phyloP scores from a whole-genome alignment of 2,113 vertebrate species.

The Trematocara macrostoma region DNA sequence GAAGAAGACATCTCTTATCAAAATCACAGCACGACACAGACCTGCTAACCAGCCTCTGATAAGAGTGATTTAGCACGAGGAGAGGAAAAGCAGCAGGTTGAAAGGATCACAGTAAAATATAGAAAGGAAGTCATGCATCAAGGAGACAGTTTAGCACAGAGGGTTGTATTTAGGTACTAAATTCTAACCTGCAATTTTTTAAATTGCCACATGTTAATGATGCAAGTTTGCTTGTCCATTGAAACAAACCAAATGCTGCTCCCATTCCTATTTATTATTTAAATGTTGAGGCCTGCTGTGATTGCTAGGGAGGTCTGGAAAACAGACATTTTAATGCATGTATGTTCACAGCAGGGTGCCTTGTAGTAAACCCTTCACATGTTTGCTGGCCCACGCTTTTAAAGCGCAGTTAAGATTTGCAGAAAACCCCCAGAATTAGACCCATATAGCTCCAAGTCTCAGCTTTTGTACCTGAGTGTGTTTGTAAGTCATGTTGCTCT shows the following conservation, averaged over 20 bases:
- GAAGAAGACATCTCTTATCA: slow-evolving; percentile 55
- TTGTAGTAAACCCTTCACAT: slow-evolving; percentile 24
- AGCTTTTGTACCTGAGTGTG: background rate
- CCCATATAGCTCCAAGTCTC: background rate
- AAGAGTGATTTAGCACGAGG: slow-evolving; percentile 8
- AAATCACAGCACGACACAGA: slow-evolving; percentile 36
- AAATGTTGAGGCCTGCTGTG: slow-evolving; percentile 8
- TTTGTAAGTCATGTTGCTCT: background rate
- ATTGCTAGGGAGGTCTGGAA: slow-evolving; percentile 3
- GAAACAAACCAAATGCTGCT: background rate
- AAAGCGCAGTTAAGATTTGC: background rate
- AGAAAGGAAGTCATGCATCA: slow-evolving; percentile 35
- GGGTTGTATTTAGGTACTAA: background rate
- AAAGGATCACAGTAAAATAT: slow-evolving; percentile 10
- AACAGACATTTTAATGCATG: slow-evolving; percentile 15
- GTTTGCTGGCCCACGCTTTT: background rate
- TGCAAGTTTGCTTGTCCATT: background rate
- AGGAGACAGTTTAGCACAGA: slow-evolving; percentile 18
- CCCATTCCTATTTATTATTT: background rate
- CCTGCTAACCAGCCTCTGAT: slow-evolving; percentile 48
- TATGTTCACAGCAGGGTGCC: slow-evolving; percentile 13
- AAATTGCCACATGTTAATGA: slow-evolving; percentile 3
- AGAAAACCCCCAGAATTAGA: background rate
- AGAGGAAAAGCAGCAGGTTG: background rate
- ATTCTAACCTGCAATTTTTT: background rate